Conservation (phyloP, 2,113 vertebrate genomes). For the Tichodroma muraria region DNA sequence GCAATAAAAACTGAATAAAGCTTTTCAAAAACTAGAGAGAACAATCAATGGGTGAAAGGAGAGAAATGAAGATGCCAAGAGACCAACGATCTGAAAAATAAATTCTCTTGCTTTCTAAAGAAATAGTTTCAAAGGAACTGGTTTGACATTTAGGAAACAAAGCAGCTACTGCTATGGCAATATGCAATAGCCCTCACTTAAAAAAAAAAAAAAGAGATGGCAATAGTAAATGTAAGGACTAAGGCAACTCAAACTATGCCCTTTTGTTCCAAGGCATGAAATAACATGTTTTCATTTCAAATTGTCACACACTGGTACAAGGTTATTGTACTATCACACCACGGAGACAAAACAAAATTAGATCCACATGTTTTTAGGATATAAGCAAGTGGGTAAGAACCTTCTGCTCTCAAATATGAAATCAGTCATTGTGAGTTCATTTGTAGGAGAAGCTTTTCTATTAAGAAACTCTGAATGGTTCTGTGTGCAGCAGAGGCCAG, state of each 20-base stretch:
- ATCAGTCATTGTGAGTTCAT: not conserved
- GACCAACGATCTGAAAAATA: not conserved
- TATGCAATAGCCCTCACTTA: not conserved
- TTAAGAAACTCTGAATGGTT: not conserved
- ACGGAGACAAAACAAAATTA: slow-evolving; percentile 7
- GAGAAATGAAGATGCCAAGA: not conserved
- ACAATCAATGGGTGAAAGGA: not conserved
- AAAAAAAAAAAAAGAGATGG: not conserved
- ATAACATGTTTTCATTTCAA: not conserved
- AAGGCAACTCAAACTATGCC: not conserved
- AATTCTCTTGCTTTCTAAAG: not conserved
- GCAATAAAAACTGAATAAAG: not conserved
- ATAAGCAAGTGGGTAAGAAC: not conserved
- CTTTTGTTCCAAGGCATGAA: slow-evolving; percentile 9
- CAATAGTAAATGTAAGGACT: not conserved
- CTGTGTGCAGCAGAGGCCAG: not conserved
- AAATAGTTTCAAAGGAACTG: not conserved
- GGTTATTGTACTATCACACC: not conserved
- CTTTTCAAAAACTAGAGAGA: not conserved
- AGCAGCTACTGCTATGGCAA: not conserved
- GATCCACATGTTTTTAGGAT: not conserved
- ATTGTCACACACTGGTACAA: not conserved
- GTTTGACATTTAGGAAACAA: not conserved
- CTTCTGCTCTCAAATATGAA: slow-evolving; percentile 8
- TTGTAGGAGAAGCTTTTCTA: not conserved